A percentile compares a stretch with the other conserved stretches of the same genome.
Evolutionary conservation across 2,888 invertebrate genomes (phyloP).

Genomic region (Agrochola lychnidis): DNA sequence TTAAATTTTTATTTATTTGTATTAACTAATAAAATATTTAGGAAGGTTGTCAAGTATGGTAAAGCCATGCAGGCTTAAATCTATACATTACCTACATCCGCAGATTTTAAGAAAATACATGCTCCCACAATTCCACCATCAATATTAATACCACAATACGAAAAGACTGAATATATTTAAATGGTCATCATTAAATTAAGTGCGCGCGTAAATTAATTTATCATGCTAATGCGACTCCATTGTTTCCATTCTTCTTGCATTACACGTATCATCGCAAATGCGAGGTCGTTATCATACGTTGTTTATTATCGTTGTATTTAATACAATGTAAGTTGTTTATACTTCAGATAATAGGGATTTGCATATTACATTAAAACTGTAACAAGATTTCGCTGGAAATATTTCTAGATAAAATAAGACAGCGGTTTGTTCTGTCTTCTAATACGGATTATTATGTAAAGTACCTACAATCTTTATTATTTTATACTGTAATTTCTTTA

Average conservation of each 20-base stretch:
- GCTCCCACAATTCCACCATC: neutral
- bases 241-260: constrained; percentile 41
- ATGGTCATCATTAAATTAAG: constrained; percentile 27
- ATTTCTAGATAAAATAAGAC: constrained; percentile 33
- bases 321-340: constrained; percentile 60
- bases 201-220: constrained; percentile 35
- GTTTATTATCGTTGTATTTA: constrained; percentile 56
- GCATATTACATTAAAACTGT: constrained; percentile 59
- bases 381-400: constrained; percentile 42
- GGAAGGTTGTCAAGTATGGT: neutral
- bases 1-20: too few relatives aligned
- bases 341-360: constrained; percentile 55
- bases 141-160: constrained; percentile 18
- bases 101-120: neutral
- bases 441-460: neutral
- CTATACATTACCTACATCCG: neutral
- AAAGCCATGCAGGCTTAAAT: neutral
- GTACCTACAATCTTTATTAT: neutral
- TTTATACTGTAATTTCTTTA: neutral
- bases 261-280: constrained; percentile 48
- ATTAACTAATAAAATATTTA: too few relatives aligned
- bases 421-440: constrained; percentile 5
- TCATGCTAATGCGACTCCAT: constrained; percentile 47
- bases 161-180: neutral
- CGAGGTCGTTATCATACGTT: constrained; percentile 53